Conservation (phyloP, 2,797 vertebrate genomes). For the Harpagifer antarcticus region DNA sequence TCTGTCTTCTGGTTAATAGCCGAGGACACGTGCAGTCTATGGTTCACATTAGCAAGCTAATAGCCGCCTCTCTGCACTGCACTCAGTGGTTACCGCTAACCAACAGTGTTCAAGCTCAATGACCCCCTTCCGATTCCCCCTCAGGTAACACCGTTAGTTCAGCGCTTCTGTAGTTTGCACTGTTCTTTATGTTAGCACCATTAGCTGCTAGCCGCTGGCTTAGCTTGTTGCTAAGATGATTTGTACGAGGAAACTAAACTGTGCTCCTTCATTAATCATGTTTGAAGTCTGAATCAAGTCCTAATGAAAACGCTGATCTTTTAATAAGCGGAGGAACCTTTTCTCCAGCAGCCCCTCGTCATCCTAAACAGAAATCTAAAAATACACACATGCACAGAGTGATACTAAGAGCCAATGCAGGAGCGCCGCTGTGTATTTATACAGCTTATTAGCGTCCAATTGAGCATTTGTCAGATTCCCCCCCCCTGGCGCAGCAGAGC, state of each 20-base stretch:
- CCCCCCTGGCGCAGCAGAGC: conserved; percentile 58
- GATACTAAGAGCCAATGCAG: conserved; percentile 73
- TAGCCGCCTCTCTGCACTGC: no score
- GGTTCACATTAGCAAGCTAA: no score
- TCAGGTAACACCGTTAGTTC: no score
- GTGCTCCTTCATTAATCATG: conserved; percentile 35
- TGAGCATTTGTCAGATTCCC: conserved; percentile 81
- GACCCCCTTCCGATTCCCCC: no score
- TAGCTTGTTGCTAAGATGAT: conserved; percentile 17
- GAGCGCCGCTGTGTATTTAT: conserved; percentile 74
- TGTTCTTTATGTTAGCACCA: no score
- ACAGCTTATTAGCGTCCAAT: conserved; percentile 84
- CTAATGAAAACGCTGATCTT: conserved; percentile 44
- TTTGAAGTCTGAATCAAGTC: conserved; percentile 51
- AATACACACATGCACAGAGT: conserved; percentile 57
- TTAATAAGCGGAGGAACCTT: conserved; percentile 39
- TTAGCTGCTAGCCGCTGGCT: no score
- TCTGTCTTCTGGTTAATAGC: no score
- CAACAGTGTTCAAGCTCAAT: no score
- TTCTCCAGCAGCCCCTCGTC: conserved; percentile 44
- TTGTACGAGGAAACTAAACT: conserved; percentile 17
- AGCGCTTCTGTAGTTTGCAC: no score
- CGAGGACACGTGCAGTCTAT: no score
- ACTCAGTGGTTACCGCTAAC: no score
- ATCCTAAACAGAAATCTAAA: conserved; percentile 61